phyloP scores from a whole-genome alignment of 1,140 invertebrate genomes.

The Drosophila asahinai region DNA sequence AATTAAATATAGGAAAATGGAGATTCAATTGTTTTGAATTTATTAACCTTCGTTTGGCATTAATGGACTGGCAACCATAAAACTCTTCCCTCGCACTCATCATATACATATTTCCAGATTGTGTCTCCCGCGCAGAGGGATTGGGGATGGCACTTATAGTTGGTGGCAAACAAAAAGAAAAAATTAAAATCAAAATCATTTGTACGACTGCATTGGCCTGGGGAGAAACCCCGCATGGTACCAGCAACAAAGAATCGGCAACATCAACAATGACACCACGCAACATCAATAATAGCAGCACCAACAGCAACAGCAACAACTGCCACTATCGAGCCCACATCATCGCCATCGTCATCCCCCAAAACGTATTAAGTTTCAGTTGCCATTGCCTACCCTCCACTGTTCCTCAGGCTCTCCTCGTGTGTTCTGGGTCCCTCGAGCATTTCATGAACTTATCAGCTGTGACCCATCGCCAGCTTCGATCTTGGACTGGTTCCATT shows the following conservation, averaged over 20 bases:
- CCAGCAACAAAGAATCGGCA: slow-evolving; percentile 52
- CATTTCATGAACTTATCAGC: slow-evolving; percentile 80
- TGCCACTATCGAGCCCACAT: slow-evolving; percentile 32
- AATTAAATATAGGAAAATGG: slow-evolving; percentile 70
- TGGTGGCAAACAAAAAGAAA: slow-evolving; percentile 23
- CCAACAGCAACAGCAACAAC: slow-evolving; percentile 44
- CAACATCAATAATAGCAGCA: slow-evolving; percentile 65
- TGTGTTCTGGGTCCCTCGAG: slow-evolving; percentile 28
- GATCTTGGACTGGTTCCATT: slow-evolving; percentile 50
- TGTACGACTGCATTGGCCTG: slow-evolving; percentile 50
- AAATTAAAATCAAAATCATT: slow-evolving; percentile 63
- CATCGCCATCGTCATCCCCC: slow-evolving; percentile 56
- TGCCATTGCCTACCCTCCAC: slow-evolving; percentile 22
- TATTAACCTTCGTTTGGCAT: slow-evolving; percentile 57
- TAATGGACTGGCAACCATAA: slow-evolving; percentile 37
- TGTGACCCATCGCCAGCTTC: slow-evolving; percentile 62
- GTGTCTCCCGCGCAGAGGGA: slow-evolving; percentile 5
- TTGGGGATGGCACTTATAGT: slow-evolving; percentile 20
- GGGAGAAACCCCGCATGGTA: slow-evolving; percentile 57
- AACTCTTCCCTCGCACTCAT: slow-evolving; percentile 7
- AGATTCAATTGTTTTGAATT: slow-evolving; percentile 75
- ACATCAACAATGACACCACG: slow-evolving; percentile 55
- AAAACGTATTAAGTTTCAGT: slow-evolving; percentile 69
- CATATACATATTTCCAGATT: slow-evolving; percentile 15
- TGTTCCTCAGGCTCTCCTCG: neutral